phyloP scores from a whole-genome alignment of 2,113 vertebrate genomes.

The Mungos mungo region DNA sequence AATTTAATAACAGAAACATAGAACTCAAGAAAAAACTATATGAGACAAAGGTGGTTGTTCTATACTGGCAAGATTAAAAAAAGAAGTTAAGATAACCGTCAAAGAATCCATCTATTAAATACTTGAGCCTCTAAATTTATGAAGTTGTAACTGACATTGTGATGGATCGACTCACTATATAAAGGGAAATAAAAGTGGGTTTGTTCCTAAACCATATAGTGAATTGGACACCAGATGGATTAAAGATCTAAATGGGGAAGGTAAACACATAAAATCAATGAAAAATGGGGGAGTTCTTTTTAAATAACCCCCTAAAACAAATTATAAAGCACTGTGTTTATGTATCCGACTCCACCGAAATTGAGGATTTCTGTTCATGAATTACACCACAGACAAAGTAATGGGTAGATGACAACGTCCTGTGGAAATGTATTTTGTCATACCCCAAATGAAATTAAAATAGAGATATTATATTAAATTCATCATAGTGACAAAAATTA shows the following conservation, averaged over 20 bases:
- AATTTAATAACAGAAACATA: not conserved
- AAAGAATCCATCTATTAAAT: not conserved
- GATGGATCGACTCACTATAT: slow-evolving; percentile 24
- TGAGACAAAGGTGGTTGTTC: not conserved
- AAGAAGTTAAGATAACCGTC: not conserved
- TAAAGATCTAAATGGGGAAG: slow-evolving; percentile 35
- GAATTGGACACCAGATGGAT: not conserved
- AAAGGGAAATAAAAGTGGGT: slow-evolving; percentile 13
- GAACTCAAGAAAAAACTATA: not conserved
- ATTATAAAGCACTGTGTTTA: not conserved
- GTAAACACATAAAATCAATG: not conserved
- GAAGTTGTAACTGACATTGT: not conserved
- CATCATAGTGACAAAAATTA: not conserved
- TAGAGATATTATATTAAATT: not conserved
- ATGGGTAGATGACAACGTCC: not conserved
- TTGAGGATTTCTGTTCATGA: not conserved
- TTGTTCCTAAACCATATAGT: not conserved
- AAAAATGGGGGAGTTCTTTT: not conserved
- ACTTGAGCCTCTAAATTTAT: not conserved
- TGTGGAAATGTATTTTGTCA: not conserved
- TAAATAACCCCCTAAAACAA: not conserved
- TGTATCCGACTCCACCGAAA: not conserved
- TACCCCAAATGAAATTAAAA: not conserved
- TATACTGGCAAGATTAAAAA: not conserved
- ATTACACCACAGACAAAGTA: not conserved